Conservation (phyloP, 2,113 vertebrate genomes). For the Serinus canaria region DNA sequence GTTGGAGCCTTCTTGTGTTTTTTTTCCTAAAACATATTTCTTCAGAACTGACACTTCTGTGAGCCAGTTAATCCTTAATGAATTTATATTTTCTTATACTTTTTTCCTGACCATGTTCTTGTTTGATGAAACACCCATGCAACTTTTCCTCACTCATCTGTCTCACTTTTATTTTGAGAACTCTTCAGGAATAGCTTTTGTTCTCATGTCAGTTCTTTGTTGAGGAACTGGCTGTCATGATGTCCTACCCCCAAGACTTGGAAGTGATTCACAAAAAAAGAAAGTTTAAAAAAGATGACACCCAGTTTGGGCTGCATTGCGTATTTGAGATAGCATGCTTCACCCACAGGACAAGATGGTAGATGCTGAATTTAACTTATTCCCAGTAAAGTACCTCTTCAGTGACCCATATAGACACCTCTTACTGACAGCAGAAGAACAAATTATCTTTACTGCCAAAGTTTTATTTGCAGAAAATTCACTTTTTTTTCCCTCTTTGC, state of each 20-base stretch:
- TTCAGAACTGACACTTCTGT: not conserved
- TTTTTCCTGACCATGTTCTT: slow-evolving; percentile 34
- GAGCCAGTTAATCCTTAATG: not conserved
- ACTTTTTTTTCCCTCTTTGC: not conserved
- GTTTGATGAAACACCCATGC: slow-evolving; percentile 25
- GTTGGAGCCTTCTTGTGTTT: not conserved
- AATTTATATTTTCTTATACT: not conserved
- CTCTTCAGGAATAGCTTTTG: slow-evolving; percentile 60
- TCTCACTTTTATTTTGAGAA: slow-evolving; percentile 58
- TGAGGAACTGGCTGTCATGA: slow-evolving; percentile 39
- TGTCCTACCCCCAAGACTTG: slow-evolving; percentile 32
- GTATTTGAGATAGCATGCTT: slow-evolving; percentile 45
- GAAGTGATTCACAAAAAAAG: slow-evolving; percentile 44
- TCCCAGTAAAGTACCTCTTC: slow-evolving; percentile 32
- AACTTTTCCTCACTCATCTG: slow-evolving; percentile 41
- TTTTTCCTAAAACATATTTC: not conserved
- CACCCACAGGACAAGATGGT: slow-evolving; percentile 63
- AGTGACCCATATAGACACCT: slow-evolving; percentile 56
- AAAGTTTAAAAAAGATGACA: slow-evolving; percentile 53
- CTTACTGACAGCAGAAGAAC: slow-evolving; percentile 34
- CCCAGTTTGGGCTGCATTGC: slow-evolving; percentile 31
- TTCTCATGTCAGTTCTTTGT: slow-evolving; percentile 59
- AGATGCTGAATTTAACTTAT: slow-evolving; percentile 63
- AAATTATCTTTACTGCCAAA: not conserved
- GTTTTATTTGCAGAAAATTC: slow-evolving; percentile 19